Evolutionary conservation across 1,140 invertebrate species (phyloP), one percentile per base, ranked within the genome.

Genomic region (Halesus radiatus): DNA sequence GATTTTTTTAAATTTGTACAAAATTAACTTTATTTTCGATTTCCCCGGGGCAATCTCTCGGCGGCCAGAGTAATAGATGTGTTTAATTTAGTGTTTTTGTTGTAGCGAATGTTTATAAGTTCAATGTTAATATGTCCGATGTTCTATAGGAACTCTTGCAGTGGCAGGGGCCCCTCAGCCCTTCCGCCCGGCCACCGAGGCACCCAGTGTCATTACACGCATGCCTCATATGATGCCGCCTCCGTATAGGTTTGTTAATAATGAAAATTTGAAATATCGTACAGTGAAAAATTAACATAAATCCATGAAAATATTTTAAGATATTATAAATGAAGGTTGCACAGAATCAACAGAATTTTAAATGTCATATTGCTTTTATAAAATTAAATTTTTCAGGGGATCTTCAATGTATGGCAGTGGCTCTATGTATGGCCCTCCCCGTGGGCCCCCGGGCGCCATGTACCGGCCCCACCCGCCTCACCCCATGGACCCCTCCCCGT

Each of bases 191-290:
- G 85, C 86, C 18, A 77, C 87, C 0, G 91, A 91, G 84, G 91
- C 91, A 83, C 92, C 92, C 80, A 92, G 91, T 81, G 90, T 92
- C 54, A 93, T 92, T 74, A 92, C 91, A 8, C 87, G 92, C 45
- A 92, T 93, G 91, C 90, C 92, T 29, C 92, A 93, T 80, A 91
- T 92, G 76, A 90, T 92, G 79, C 91, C 91, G 18, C 89, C 88
- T 7, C 88, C 88, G 50, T 90, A 89, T 83, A 88, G 89, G 89
- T 89, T 45, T 45, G 37, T 45, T 29, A 18, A 20, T 37, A 37
- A 32, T 37, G 0, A 32, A 37, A 37, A 37, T 37, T 37, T 7
- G 7, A 37, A 13, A 45, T 45, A 29, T 29, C 5, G 5, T 29
- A 29, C 26, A 29, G 26, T 5, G 26, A 29, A 29, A n/a, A n/a